Evolutionary conservation across 2,888 invertebrate species (phyloP).

Genomic region (Cephus runcator): DNA sequence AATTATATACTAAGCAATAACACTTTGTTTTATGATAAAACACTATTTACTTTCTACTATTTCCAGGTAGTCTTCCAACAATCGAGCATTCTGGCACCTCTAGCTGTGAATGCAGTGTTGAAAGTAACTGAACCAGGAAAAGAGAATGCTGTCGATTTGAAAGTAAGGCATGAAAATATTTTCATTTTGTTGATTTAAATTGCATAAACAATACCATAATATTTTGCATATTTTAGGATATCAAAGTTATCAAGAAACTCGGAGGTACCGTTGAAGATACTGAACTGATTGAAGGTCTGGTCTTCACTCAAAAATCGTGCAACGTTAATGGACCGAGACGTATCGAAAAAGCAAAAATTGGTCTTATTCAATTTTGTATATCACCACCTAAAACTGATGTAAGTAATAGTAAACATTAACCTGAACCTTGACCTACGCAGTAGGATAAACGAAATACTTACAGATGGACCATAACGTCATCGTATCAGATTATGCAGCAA

Average conservation of each 20-base stretch:
- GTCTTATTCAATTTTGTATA: conserved; percentile 98
- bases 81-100: conserved; percentile 92
- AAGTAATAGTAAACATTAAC: conserved; percentile 53
- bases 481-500: conserved; percentile 98
- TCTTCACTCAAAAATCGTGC: conserved; percentile 89
- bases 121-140: conserved; percentile 81
- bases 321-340: conserved; percentile 92
- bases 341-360: conserved; percentile 98
- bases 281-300: conserved; percentile 93
- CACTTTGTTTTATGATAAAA: conserved; percentile 5
- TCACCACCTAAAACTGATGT: conserved; percentile 99
- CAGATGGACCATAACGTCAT: conserved; percentile 96
- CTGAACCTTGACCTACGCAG: conserved; percentile 6
- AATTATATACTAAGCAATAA: conserved; percentile 14
- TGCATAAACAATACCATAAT: conserved; percentile 5
- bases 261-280: conserved; percentile 99
- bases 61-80: conserved; percentile 94
- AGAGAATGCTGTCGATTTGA: conserved; percentile 86
- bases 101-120: conserved; percentile 97
- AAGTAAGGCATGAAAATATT: conserved; percentile 59
- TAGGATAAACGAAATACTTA: conserved; percentile 27
- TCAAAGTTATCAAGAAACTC: conserved; percentile 95
- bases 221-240: conserved; percentile 70
- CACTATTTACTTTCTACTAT: conserved; percentile 13
- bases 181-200: conserved; percentile 8